Conservation (phyloP, 2,113 vertebrate species). For the Pygathrix nemaeus region DNA sequence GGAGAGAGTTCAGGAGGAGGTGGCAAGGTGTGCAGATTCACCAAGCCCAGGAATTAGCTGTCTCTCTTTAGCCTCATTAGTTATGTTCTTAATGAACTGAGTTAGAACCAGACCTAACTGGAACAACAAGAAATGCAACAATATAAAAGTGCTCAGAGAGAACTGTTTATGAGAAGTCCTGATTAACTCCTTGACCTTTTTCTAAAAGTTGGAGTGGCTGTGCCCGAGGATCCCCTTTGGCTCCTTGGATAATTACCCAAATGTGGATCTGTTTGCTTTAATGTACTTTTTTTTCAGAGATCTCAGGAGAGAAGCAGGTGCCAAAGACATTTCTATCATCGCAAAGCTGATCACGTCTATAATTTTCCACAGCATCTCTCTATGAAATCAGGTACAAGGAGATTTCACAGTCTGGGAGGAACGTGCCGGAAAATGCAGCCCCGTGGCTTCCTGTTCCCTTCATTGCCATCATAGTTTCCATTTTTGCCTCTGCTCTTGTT, state of each 20-base stretch:
- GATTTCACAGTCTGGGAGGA: rapidly evolving
- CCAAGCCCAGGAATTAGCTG: rapidly evolving
- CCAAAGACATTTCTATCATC: not conserved
- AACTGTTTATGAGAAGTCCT: not conserved
- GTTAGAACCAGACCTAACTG: not conserved
- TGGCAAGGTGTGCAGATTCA: rapidly evolving
- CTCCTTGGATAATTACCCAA: slow-evolving; percentile 52
- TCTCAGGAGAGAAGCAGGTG: slow-evolving; percentile 50
- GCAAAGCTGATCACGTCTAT: not conserved
- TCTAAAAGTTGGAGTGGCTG: slow-evolving; percentile 17
- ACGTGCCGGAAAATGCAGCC: rapidly evolving
- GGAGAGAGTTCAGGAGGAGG: rapidly evolving
- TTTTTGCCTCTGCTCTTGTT: not conserved
- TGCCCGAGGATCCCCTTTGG: slow-evolving; percentile 47
- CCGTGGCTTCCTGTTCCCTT: rapidly evolving
- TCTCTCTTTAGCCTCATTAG: not conserved
- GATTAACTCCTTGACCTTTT: slow-evolving; percentile 46
- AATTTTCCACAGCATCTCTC: not conserved
- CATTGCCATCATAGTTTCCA: rapidly evolving
- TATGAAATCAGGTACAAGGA: rapidly evolving
- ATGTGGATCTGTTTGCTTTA: slow-evolving; percentile 44
- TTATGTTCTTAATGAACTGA: rapidly evolving
- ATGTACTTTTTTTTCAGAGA: not conserved
- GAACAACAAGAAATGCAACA: not conserved
- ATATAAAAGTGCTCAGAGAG: not conserved